These are phyloP conservation scores for Rhynchomys soricoides DNA, from an alignment of 2,113 vertebrate genomes.

Conservation along the genomic window DNA sequence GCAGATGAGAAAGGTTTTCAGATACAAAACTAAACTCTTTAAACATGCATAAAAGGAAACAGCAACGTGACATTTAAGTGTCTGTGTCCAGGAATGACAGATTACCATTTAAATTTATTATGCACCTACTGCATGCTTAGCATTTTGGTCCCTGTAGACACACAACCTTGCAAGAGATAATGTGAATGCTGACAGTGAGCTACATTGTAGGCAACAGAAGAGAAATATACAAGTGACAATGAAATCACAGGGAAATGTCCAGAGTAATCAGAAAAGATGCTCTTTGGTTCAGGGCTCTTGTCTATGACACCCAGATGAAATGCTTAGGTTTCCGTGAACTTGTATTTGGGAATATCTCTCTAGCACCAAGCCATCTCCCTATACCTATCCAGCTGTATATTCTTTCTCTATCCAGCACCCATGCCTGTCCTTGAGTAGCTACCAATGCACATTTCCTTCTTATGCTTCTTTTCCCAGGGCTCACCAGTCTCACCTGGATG, in stretches of 20 bases:
- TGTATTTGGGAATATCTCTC: background rate
- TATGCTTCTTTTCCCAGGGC: background rate
- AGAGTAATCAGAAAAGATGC: slow-evolving; percentile 16
- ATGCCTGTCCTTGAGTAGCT: background rate
- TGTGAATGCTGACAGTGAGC: background rate
- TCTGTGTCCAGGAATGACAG: background rate
- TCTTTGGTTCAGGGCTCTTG: background rate
- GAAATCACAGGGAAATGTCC: background rate
- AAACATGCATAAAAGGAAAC: background rate
- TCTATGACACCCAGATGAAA: background rate
- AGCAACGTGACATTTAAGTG: background rate
- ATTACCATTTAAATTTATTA: background rate
- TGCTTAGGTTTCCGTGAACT: background rate
- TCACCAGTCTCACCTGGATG: background rate
- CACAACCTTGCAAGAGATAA: background rate
- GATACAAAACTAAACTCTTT: slow-evolving; percentile 39
- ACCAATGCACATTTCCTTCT: background rate
- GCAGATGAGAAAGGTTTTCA: background rate
- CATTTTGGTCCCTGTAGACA: background rate
- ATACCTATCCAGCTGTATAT: background rate
- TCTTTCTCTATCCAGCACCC: background rate
- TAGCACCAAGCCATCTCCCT: background rate
- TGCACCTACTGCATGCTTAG: background rate
- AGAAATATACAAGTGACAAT: background rate
- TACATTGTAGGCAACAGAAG: background rate